Percentiles rank a stretch among this genome's conserved stretches.
Evolutionary conservation across 2,888 invertebrate species (phyloP).

Genomic region (Eupithecia vulgata): DNA sequence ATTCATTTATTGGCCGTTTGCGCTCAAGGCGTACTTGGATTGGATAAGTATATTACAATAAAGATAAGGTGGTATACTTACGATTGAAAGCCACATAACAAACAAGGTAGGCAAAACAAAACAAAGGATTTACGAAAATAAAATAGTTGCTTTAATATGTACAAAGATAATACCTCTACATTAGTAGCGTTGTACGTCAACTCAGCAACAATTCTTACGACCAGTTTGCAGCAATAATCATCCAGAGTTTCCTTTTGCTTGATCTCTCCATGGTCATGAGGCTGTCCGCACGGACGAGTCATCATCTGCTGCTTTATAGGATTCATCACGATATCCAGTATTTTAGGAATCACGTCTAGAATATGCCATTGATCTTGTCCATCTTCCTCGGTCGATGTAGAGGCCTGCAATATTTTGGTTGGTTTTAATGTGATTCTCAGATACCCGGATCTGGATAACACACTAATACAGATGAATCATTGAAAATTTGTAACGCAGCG

Average conservation of each 20-base stretch:
- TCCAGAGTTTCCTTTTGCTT: conserved; percentile 84
- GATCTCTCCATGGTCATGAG: conserved; percentile 78
- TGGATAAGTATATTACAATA: too few relatives aligned
- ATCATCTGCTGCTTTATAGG: conserved; percentile 87
- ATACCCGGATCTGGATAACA: not conserved
- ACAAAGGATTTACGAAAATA: not conserved
- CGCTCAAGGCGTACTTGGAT: too few relatives aligned
- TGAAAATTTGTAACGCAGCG: not conserved
- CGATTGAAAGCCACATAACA: not conserved
- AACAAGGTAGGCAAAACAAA: not conserved
- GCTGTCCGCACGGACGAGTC: conserved; percentile 76
- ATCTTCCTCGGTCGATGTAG: conserved; percentile 53
- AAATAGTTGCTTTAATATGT: not conserved
- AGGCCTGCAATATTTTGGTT: conserved; percentile 47
- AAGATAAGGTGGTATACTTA: not conserved
- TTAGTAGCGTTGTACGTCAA: conserved; percentile 81
- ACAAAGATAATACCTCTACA: conserved; percentile 55
- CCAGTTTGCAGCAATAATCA: conserved; percentile 89
- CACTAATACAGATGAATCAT: too few relatives aligned
- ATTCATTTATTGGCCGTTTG: too few relatives aligned
- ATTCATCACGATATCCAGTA: conserved; percentile 91
- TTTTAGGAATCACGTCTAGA: conserved; percentile 91
- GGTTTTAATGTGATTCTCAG: not conserved
- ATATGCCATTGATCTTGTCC: conserved; percentile 85
- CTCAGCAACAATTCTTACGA: conserved; percentile 94